These are phyloP conservation scores for Aspidapion aeneum DNA, from an alignment of 2,888 invertebrate genomes.

Conservation along the genomic window DNA sequence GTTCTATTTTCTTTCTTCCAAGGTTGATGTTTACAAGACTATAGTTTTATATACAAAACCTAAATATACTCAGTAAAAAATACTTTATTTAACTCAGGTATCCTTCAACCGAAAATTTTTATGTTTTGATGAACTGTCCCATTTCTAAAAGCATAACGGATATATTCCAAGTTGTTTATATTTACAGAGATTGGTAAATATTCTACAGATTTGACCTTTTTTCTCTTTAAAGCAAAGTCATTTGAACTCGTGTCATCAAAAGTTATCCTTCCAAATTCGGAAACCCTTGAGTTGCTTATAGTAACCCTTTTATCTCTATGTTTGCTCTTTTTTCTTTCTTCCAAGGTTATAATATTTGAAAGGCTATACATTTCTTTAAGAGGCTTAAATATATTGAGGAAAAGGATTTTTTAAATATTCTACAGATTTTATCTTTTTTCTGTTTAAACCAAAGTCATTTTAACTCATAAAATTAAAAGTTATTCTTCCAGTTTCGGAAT, in stretches of 20 bases:
- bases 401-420: constrained; percentile 37
- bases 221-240: constrained; percentile 24
- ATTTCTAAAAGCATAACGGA: constrained; percentile 30
- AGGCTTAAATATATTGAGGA: no score
- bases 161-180: constrained; percentile 26
- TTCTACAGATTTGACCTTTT: constrained; percentile 39
- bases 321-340: constrained; percentile 29
- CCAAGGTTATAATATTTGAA: constrained; percentile 31
- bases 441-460: constrained; percentile 20
- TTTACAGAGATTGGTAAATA: constrained; percentile 34
- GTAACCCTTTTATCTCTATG: constrained; percentile 1
- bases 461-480: constrained; percentile 5
- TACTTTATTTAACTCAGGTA: constrained; percentile 54
- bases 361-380: constrained; percentile 32
- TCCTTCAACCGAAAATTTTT: constrained; percentile 51
- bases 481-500: constrained; percentile 12
- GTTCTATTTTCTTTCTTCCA: constrained; percentile 33
- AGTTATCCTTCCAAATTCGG: neutral
- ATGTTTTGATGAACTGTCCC: constrained; percentile 16
- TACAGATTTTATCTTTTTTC: constrained; percentile 38
- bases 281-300: constrained; percentile 15
- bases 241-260: constrained; percentile 6
- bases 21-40: no score
- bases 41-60: neutral
- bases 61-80: constrained; percentile 50